Evolutionary conservation across 2,113 vertebrate genomes (phyloP).

Genomic region (Ceyx melanurus): DNA sequence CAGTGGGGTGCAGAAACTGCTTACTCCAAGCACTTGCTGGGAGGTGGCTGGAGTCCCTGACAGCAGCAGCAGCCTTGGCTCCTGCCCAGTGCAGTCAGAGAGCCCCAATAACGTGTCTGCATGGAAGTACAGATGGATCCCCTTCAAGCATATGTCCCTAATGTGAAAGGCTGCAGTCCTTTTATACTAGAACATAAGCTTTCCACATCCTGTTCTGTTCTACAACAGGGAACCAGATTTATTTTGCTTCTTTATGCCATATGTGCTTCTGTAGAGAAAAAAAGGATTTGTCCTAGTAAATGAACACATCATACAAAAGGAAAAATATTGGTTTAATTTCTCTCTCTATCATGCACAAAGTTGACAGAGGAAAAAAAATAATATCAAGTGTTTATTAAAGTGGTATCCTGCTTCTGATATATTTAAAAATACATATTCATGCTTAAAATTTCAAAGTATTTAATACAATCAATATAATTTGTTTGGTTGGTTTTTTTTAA

Average conservation of each 20-base stretch:
- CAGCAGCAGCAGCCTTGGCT: conserved; percentile 43
- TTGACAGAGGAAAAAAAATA: not conserved
- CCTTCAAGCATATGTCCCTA: conserved; percentile 57
- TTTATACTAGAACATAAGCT: conserved; percentile 49
- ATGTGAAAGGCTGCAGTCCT: conserved; percentile 39
- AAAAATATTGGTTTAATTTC: not conserved
- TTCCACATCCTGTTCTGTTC: conserved; percentile 54
- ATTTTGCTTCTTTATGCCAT: conserved; percentile 63
- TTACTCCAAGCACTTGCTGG: not conserved
- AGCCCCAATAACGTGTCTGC: not conserved
- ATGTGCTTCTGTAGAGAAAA: conserved; percentile 38
- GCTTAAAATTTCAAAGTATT: not conserved
- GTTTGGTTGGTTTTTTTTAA: not conserved
- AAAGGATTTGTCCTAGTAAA: conserved; percentile 32
- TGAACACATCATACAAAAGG: not conserved
- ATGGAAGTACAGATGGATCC: conserved; percentile 14
- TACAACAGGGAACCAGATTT: conserved; percentile 60
- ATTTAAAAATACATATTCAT: not conserved
- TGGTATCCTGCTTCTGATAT: not conserved
- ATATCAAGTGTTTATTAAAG: not conserved
- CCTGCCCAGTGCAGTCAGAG: conserved; percentile 18
- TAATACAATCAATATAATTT: not conserved
- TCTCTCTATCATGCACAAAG: not conserved
- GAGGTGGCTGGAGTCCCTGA: conserved; percentile 7
- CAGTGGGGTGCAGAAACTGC: not conserved